A percentile compares a stretch with the other conserved stretches of the same genome.
Evolutionary conservation across 2,797 vertebrate genomes (phyloP).

Genomic region (Kryptopterus vitreolus): DNA sequence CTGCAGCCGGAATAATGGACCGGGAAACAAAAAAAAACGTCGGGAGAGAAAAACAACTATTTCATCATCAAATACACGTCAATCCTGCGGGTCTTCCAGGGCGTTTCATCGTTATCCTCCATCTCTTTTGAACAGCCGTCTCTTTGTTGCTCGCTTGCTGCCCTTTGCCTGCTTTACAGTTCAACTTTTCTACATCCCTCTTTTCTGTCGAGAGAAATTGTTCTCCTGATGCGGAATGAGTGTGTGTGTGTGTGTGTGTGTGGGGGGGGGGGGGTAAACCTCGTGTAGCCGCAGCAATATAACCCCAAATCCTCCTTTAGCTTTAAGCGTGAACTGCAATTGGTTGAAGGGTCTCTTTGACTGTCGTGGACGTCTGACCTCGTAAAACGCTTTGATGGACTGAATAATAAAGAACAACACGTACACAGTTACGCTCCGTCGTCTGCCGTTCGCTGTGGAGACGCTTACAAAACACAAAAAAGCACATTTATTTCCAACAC

Average conservation of each 20-base stretch:
- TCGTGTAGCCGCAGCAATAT: not conserved
- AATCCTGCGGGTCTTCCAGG: conserved; percentile 12
- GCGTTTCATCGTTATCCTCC: not conserved
- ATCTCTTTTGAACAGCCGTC: not conserved
- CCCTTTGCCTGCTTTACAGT: conserved; percentile 27
- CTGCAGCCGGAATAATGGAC: too few relatives aligned
- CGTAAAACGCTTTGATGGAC: not conserved
- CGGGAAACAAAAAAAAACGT: too few relatives aligned
- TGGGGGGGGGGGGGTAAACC: too few relatives aligned
- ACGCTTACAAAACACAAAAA: not conserved
- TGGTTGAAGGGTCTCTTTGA: not conserved
- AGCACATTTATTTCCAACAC: not conserved
- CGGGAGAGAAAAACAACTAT: not conserved
- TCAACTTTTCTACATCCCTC: conserved; percentile 13
- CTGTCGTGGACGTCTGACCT: not conserved
- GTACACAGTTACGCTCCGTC: not conserved
- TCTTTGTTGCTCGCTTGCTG: conserved; percentile 3
- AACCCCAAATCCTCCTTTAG: not conserved
- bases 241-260: too few relatives aligned
- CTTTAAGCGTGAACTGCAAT: not conserved
- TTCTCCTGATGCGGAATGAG: not conserved
- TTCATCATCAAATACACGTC: conserved; percentile 10
- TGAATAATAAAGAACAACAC: not conserved
- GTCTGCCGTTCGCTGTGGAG: not conserved
- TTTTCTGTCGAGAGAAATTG: conserved; percentile 6